These are phyloP conservation scores for Petrocephalus microphthalmus DNA, from an alignment of 2,113 vertebrate species.

Conservation along the genomic window DNA sequence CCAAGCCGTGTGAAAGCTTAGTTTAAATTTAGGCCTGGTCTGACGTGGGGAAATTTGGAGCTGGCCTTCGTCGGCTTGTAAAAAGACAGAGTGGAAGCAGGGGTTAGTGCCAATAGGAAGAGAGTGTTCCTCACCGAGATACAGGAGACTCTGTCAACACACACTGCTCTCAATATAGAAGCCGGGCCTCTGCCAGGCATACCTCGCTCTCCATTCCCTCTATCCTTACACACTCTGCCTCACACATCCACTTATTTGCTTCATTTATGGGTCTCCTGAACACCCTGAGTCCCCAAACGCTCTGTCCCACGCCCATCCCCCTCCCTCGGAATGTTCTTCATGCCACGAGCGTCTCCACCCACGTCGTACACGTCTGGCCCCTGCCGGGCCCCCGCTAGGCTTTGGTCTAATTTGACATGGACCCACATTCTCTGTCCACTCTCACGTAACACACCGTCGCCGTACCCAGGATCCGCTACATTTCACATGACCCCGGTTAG, in stretches of 20 bases:
- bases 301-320: slow-evolving; percentile 32
- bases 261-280: slow-evolving; percentile 24
- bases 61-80: slow-evolving; percentile 5
- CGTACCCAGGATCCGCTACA: slow-evolving; percentile 35
- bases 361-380: slow-evolving; percentile 46
- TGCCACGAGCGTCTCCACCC: slow-evolving; percentile 25
- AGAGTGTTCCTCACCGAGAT: slow-evolving; percentile 66
- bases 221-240: slow-evolving; percentile 29
- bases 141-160: slow-evolving; percentile 67
- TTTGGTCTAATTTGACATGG: slow-evolving; percentile 54
- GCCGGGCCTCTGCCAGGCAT: slow-evolving; percentile 59
- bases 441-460: slow-evolving; percentile 57
- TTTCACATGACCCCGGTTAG: slow-evolving; percentile 45
- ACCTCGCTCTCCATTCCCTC: slow-evolving; percentile 38
- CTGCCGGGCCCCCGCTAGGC: slow-evolving; percentile 37
- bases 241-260: slow-evolving; percentile 13
- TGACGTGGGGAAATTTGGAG: slow-evolving; percentile 33
- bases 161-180: slow-evolving; percentile 66
- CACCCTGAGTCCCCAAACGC: slow-evolving; percentile 42
- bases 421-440: slow-evolving; percentile 44
- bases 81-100: slow-evolving; percentile 42
- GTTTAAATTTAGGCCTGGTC: slow-evolving; percentile 35
- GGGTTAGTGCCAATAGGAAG: slow-evolving; percentile 65
- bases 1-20: slow-evolving; percentile 23
- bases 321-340: slow-evolving; percentile 25